These are phyloP conservation scores for Melieria crassipennis DNA, from an alignment of 2,888 invertebrate species.

Conservation along the genomic window DNA sequence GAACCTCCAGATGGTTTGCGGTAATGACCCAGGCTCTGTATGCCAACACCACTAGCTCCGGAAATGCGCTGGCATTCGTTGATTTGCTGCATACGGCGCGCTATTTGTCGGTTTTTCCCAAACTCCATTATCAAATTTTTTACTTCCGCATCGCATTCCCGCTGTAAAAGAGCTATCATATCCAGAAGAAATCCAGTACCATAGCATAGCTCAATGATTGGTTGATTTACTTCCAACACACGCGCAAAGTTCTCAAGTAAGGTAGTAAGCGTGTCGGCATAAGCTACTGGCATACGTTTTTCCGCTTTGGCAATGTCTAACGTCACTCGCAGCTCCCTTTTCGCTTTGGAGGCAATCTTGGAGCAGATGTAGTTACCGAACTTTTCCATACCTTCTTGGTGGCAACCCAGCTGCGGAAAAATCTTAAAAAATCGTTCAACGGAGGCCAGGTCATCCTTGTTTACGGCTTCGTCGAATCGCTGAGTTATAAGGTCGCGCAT, in stretches of 20 bases:
- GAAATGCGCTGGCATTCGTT: constrained; percentile 70
- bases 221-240: constrained; percentile 87
- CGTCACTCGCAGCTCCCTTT: constrained; percentile 77
- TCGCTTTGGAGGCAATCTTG: constrained; percentile 76
- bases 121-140: constrained; percentile 76
- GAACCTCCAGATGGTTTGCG: constrained; percentile 62
- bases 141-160: constrained; percentile 78
- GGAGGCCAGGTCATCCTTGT: constrained; percentile 85
- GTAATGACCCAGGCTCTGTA: constrained; percentile 59
- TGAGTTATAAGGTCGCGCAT: constrained; percentile 70
- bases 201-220: constrained; percentile 89
- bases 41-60: constrained; percentile 35
- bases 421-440: constrained; percentile 97
- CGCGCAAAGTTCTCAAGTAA: constrained; percentile 87
- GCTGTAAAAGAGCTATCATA: constrained; percentile 78
- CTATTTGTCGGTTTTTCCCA: constrained; percentile 74
- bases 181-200: constrained; percentile 80
- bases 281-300: constrained; percentile 79
- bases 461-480: constrained; percentile 92
- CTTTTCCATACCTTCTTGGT: constrained; percentile 87
- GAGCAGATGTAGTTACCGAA: constrained; percentile 87
- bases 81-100: constrained; percentile 72
- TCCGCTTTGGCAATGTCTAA: constrained; percentile 74
- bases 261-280: constrained; percentile 85
- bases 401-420: constrained; percentile 92